phyloP scores from a whole-genome alignment of 2,797 vertebrate species.

The Pangasius krempfi region DNA sequence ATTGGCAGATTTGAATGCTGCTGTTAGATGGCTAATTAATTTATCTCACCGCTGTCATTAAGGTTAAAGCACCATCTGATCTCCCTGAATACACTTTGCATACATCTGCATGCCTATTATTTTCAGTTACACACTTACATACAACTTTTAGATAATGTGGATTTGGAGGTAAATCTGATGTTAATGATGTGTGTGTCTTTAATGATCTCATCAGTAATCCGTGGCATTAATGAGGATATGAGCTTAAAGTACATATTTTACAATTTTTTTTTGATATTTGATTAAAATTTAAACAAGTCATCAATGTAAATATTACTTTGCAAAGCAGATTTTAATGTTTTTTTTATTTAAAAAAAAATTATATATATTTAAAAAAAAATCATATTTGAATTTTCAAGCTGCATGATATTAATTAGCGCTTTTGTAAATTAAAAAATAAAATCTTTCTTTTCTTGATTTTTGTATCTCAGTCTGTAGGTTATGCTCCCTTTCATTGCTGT shows the following conservation, averaged over 20 bases:
- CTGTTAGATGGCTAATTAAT: conserved; percentile 83
- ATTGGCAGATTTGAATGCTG: conserved; percentile 82
- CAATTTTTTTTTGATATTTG: not conserved
- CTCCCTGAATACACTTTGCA: conserved; percentile 79
- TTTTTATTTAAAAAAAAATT: not conserved
- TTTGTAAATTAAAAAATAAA: conserved; percentile 49
- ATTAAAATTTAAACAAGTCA: not conserved
- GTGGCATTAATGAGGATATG: conserved; percentile 51
- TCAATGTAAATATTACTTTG: conserved; percentile 7
- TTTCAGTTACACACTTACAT: conserved; percentile 61
- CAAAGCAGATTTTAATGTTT: conserved; percentile 3
- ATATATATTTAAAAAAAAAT: not conserved
- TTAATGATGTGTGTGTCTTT: conserved; percentile 55
- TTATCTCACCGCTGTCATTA: conserved; percentile 82
- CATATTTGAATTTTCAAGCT: conserved; percentile 50
- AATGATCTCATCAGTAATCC: conserved; percentile 54
- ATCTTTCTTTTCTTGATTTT: conserved; percentile 66
- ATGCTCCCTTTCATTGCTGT: conserved; percentile 69
- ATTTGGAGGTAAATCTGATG: conserved; percentile 53
- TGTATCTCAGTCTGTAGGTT: conserved; percentile 57
- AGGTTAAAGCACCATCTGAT: conserved; percentile 84
- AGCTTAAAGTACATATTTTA: conserved; percentile 2
- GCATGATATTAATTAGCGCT: conserved; percentile 45
- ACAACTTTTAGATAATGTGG: conserved; percentile 63
- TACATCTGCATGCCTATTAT: conserved; percentile 80